These are phyloP conservation scores for Hucho hucho DNA, from an alignment of 2,113 vertebrate species.

Conservation along the genomic window DNA sequence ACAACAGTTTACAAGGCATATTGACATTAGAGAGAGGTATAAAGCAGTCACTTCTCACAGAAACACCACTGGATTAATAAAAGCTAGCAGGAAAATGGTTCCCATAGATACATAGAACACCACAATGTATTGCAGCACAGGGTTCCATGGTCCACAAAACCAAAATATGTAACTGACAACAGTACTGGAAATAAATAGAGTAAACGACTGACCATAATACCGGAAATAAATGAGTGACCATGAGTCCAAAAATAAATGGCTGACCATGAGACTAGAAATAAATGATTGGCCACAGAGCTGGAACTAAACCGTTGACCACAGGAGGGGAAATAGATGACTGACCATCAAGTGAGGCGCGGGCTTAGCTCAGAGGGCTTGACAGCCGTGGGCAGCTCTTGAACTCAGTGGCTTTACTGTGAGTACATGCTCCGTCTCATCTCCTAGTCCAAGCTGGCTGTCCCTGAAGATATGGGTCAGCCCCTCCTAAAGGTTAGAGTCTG, in stretches of 20 bases:
- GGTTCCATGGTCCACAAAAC: conserved; percentile 33
- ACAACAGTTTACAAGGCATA: too few relatives aligned
- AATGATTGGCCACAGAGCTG: conserved; percentile 54
- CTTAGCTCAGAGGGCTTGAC: conserved; percentile 61
- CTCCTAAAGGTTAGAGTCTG: conserved; percentile 63
- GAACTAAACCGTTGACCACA: conserved; percentile 62
- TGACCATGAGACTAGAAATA: conserved; percentile 4
- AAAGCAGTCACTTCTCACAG: not conserved
- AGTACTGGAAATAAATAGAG: conserved; percentile 43
- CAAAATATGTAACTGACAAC: conserved; percentile 50
- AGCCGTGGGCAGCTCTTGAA: conserved; percentile 42
- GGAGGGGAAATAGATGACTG: conserved; percentile 62
- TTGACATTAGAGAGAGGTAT: too few relatives aligned
- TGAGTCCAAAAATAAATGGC: conserved; percentile 49
- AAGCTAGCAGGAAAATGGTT: conserved; percentile 49
- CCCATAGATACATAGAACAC: conserved; percentile 1
- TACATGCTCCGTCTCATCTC: conserved; percentile 53
- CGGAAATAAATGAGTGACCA: conserved; percentile 57
- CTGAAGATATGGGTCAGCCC: conserved; percentile 55
- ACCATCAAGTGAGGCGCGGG: conserved; percentile 62
- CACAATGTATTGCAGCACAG: conserved; percentile 17
- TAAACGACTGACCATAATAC: conserved; percentile 51
- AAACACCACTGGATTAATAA: conserved; percentile 55
- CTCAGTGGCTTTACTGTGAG: conserved; percentile 20
- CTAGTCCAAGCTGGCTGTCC: conserved; percentile 48